A percentile compares a stretch with the other conserved stretches of the same genome.
Evolutionary conservation across 2,797 vertebrate species (phyloP).

Genomic region (Chiroxiphia lanceolata): DNA sequence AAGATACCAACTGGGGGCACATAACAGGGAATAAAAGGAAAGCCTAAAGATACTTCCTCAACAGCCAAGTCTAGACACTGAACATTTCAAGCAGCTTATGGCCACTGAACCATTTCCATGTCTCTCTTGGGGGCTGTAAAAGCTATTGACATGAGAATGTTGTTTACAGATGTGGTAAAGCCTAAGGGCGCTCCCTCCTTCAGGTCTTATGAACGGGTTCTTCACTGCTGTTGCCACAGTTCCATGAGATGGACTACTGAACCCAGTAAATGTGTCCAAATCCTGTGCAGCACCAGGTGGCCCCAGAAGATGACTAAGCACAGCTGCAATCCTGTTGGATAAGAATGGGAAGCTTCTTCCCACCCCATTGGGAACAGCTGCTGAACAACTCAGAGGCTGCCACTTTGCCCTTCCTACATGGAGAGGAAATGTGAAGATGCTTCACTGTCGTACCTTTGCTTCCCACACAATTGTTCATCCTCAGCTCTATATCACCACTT

Average conservation of each 20-base stretch:
- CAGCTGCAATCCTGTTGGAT: neutral
- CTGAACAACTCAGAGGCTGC: neutral
- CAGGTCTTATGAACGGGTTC: neutral
- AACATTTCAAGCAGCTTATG: accelerated
- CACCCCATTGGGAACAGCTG: neutral
- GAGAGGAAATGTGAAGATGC: neutral
- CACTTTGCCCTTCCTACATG: neutral
- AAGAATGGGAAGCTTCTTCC: neutral
- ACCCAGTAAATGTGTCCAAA: neutral
- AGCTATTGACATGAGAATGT: neutral
- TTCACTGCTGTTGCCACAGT: accelerated
- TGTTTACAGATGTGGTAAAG: neutral
- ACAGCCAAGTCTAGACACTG: neutral
- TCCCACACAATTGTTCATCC: neutral
- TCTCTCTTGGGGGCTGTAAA: neutral
- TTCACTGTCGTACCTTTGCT: neutral
- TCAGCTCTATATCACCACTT: neutral
- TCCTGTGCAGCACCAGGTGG: neutral
- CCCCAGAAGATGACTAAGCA: neutral
- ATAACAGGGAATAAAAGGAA: neutral
- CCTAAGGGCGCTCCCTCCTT: neutral
- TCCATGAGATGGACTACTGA: accelerated
- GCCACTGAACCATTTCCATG: accelerated
- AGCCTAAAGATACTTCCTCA: neutral
- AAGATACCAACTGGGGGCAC: neutral